Evolutionary conservation across 2,888 invertebrate genomes (phyloP).

Genomic region (Scrobipalpa costella): DNA sequence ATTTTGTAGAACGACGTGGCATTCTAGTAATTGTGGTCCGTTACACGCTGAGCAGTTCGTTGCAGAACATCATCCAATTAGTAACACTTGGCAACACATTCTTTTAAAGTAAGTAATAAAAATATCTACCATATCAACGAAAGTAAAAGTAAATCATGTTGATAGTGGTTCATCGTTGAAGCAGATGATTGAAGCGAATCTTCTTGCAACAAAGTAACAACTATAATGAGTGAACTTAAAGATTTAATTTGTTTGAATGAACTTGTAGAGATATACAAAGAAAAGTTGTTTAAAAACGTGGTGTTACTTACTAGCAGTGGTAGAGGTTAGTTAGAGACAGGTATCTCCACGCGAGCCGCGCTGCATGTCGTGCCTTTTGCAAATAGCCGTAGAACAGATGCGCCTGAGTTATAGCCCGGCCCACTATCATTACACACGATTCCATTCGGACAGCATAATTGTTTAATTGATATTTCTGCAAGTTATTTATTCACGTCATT

Average conservation of each 20-base stretch:
- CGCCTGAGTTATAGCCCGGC: constrained; percentile 78
- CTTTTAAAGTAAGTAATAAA: constrained; percentile 13
- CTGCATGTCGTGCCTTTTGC: constrained; percentile 75
- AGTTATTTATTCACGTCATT: constrained; percentile 82
- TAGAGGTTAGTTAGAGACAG: constrained; percentile 36
- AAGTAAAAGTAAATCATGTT: background rate
- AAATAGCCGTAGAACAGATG: constrained; percentile 80
- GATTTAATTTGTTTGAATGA: background rate
- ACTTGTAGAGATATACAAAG: background rate
- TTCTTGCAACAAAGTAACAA: background rate
- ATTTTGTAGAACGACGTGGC: constrained; percentile 23
- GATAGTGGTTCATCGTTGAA: background rate
- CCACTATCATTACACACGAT: constrained; percentile 82
- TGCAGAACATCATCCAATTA: constrained; percentile 21
- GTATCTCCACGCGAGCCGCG: constrained; percentile 34
- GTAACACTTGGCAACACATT: constrained; percentile 23
- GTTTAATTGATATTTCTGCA: constrained; percentile 82
- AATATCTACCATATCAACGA: background rate
- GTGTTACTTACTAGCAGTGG: background rate
- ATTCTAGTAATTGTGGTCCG: constrained; percentile 22
- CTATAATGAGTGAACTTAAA: background rate
- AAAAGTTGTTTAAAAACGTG: background rate
- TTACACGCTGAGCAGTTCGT: constrained; percentile 11
- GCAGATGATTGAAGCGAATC: background rate
- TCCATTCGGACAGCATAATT: constrained; percentile 82